Conservation (phyloP, 2,113 vertebrate genomes). For the Procavia capensis region DNA sequence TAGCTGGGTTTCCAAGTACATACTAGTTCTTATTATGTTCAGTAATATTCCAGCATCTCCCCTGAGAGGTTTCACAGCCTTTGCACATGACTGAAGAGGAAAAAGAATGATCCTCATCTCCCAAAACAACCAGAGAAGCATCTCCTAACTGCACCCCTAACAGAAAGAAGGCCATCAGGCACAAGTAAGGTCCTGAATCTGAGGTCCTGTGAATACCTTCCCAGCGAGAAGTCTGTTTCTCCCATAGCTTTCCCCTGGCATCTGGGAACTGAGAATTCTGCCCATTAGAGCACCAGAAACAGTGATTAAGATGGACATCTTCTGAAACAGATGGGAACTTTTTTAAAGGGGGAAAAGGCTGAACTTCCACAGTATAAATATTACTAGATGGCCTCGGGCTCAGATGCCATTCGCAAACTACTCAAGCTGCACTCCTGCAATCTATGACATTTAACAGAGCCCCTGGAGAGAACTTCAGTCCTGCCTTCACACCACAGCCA, state of each 20-base stretch:
- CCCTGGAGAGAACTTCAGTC: slow-evolving; percentile 76
- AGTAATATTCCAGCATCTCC: background rate
- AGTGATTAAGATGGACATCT: slow-evolving; percentile 76
- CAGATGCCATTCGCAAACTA: slow-evolving; percentile 80
- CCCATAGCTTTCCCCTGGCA: background rate
- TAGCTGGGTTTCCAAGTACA: background rate
- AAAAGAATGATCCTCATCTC: slow-evolving; percentile 1
- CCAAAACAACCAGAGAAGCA: background rate
- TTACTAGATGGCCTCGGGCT: slow-evolving; percentile 83
- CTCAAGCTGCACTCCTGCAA: slow-evolving; percentile 66
- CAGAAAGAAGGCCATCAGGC: background rate
- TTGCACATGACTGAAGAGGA: background rate
- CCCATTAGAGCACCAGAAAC: slow-evolving; percentile 49
- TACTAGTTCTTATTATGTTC: slow-evolving; percentile 30
- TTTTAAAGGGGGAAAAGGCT: slow-evolving; percentile 68
- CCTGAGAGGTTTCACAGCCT: background rate
- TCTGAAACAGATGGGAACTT: slow-evolving; percentile 79
- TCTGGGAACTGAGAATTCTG: background rate
- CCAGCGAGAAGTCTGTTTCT: background rate
- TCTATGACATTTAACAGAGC: slow-evolving; percentile 82
- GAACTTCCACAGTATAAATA: slow-evolving; percentile 81
- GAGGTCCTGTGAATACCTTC: background rate
- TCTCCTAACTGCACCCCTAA: background rate
- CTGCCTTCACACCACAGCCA: slow-evolving; percentile 67
- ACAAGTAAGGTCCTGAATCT: background rate